These are phyloP conservation scores for Dysmachus trigonus DNA, from an alignment of 2,888 invertebrate species.

Conservation along the genomic window DNA sequence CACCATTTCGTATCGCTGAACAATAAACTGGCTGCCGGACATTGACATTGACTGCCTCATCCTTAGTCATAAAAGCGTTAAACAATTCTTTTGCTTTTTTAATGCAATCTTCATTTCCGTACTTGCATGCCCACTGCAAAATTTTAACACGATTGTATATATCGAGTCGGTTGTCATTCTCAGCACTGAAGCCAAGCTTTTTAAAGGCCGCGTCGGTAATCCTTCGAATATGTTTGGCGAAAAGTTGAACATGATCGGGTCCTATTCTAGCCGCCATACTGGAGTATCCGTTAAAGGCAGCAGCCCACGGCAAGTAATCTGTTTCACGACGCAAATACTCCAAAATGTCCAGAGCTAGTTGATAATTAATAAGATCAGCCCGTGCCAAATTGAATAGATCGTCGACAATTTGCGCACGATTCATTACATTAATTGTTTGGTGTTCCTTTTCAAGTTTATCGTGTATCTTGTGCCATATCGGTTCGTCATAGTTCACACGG, in stretches of 20 bases:
- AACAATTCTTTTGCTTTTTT: conserved; percentile 64
- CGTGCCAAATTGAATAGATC: conserved; percentile 82
- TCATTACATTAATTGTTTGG: conserved; percentile 70
- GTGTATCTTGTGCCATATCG: conserved; percentile 73
- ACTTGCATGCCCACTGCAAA: conserved; percentile 72
- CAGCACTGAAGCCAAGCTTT: conserved; percentile 65
- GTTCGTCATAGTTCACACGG: conserved; percentile 75
- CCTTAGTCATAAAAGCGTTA: conserved; percentile 49
- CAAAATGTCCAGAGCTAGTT: conserved; percentile 72
- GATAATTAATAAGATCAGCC: conserved; percentile 70
- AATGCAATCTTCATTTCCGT: conserved; percentile 70
- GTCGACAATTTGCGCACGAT: conserved; percentile 82
- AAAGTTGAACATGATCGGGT: conserved; percentile 52
- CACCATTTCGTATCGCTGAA: conserved; percentile 74
- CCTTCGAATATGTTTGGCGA: conserved; percentile 63
- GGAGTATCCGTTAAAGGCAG: conserved; percentile 67
- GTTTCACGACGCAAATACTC: conserved; percentile 75
- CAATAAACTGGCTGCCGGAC: conserved; percentile 79
- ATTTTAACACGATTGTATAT: conserved; percentile 70
- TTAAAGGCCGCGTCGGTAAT: conserved; percentile 66
- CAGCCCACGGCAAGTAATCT: conserved; percentile 82
- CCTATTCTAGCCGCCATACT: conserved; percentile 61
- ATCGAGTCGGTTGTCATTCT: conserved; percentile 66
- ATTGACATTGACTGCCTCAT: conserved; percentile 68
- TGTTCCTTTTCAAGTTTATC: conserved; percentile 61